Percentiles rank a stretch among this genome's conserved stretches.
Evolutionary conservation across 1,140 invertebrate genomes (phyloP).

Genomic region (Drosophila punjabiensis): DNA sequence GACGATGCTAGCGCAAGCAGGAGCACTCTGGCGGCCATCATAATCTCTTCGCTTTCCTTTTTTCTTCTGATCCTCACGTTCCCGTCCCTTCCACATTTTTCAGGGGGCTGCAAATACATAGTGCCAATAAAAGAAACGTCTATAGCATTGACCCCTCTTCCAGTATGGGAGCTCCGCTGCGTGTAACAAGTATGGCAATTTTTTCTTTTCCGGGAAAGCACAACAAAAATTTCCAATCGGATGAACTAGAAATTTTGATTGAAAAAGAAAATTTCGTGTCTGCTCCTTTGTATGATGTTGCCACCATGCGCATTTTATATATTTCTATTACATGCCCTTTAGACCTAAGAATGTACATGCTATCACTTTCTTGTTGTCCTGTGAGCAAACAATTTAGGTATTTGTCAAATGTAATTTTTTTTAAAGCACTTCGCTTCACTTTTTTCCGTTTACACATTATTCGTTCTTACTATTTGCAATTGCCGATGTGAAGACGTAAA

Average conservation of each 20-base stretch:
- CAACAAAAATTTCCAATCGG: not conserved
- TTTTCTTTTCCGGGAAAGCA: not conserved
- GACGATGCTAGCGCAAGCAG: slow-evolving; percentile 87
- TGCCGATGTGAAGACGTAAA: too few relatives aligned
- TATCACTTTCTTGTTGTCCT: too few relatives aligned
- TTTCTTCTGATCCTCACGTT: not conserved
- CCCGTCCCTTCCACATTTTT: not conserved
- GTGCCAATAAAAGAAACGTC: not conserved
- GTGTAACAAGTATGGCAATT: not conserved
- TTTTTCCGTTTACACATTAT: too few relatives aligned
- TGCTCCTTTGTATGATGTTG: slow-evolving; percentile 1
- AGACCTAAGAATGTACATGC: too few relatives aligned
- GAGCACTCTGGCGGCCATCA: slow-evolving; percentile 89
- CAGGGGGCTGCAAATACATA: slow-evolving; percentile 1
- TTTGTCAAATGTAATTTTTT: too few relatives aligned
- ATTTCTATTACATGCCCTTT: too few relatives aligned
- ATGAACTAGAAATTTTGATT: not conserved
- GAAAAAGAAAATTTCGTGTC: slow-evolving; percentile 31
- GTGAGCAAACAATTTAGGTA: too few relatives aligned
- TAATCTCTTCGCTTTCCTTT: slow-evolving; percentile 85
- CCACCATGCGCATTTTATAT: slow-evolving; percentile 6
- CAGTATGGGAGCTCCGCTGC: slow-evolving; percentile 6
- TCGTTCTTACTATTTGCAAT: too few relatives aligned
- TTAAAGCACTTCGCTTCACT: too few relatives aligned
- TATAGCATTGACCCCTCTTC: slow-evolving; percentile 13